Evolutionary conservation across 2,797 vertebrate genomes (phyloP).

Genomic region (Diceros bicornis): DNA sequence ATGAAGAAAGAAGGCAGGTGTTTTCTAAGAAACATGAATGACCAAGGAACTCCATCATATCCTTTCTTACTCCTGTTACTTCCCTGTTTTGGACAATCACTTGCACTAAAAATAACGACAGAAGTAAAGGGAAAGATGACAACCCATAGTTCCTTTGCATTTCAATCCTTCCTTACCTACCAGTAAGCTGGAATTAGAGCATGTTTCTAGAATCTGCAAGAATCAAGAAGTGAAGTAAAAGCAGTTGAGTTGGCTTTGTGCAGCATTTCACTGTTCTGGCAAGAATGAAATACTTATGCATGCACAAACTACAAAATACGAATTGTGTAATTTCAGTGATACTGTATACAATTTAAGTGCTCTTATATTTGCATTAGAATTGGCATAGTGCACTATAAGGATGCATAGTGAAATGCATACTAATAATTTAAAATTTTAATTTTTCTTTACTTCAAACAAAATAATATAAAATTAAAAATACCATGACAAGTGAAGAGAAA

Average conservation of each 20-base stretch:
- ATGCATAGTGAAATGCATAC: background rate
- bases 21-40: background rate
- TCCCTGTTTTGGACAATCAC: background rate
- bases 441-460: background rate
- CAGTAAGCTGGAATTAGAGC: background rate
- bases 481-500: background rate
- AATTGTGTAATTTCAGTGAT: background rate
- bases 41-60: background rate
- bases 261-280: background rate
- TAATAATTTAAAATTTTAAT: background rate
- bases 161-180: background rate
- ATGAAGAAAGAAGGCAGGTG: background rate
- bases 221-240: background rate
- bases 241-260: background rate
- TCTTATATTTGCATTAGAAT: conserved; percentile 18
- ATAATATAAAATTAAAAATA: background rate
- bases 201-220: background rate
- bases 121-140: background rate
- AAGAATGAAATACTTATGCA: background rate
- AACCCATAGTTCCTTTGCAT: background rate
- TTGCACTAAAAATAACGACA: background rate
- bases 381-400: background rate
- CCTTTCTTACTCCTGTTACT: background rate
- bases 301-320: background rate
- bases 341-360: background rate